phyloP scores from a whole-genome alignment of 2,797 vertebrate species.

The Pangasius sanitwongsei region DNA sequence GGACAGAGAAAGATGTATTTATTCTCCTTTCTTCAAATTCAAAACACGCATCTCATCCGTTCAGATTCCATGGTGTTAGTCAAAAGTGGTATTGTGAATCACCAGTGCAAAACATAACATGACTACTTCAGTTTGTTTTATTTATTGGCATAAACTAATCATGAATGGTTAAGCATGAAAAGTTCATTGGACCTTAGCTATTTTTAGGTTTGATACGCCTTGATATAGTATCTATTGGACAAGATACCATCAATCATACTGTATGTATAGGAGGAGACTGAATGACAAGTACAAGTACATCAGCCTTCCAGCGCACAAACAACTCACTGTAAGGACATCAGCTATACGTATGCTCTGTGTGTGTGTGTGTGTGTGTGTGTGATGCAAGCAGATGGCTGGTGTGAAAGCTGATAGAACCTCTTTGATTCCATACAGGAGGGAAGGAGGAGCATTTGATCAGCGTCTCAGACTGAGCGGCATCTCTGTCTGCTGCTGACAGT shows the following conservation, averaged over 20 bases:
- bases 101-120: background rate
- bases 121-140: background rate
- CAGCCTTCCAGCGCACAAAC: background rate
- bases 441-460: slow-evolving; percentile 39
- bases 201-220: background rate
- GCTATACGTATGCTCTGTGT: background rate
- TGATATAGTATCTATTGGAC: background rate
- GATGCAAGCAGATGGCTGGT: slow-evolving; percentile 16
- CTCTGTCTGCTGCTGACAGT: slow-evolving; percentile 36
- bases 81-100: background rate
- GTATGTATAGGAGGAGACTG: background rate
- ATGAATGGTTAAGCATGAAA: background rate
- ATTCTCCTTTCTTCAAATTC: background rate
- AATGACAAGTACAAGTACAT: background rate
- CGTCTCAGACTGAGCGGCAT: slow-evolving; percentile 15
- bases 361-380: background rate
- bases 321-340: background rate
- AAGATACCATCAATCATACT: background rate
- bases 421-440: slow-evolving; percentile 36
- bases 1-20: background rate
- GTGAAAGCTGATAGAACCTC: slow-evolving; percentile 32
- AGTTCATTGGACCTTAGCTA: background rate
- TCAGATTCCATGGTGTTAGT: background rate
- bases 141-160: background rate
- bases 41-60: background rate